A percentile compares a stretch with the other conserved stretches of the same genome.
Evolutionary conservation across 2,113 vertebrate genomes (phyloP).

Genomic region (Gnathonemus longibarbis): DNA sequence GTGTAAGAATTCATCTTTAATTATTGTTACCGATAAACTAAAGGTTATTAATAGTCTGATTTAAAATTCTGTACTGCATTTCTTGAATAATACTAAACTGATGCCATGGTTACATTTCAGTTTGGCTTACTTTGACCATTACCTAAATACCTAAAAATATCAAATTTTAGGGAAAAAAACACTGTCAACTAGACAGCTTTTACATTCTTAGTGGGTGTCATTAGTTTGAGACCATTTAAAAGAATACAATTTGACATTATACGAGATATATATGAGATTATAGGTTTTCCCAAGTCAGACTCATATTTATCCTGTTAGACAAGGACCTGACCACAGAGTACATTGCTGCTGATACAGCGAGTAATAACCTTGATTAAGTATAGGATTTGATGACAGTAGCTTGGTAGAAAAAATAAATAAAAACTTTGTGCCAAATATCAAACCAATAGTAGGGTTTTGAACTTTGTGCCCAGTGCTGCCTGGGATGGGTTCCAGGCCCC

Average conservation of each 20-base stretch:
- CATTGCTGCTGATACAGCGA: background rate
- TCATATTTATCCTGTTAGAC: background rate
- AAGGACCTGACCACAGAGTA: background rate
- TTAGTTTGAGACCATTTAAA: background rate
- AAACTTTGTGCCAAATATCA: background rate
- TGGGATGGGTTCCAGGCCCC: background rate
- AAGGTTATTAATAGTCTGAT: background rate
- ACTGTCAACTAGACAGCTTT: background rate
- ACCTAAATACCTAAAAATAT: background rate
- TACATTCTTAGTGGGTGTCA: background rate
- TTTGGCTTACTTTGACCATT: background rate
- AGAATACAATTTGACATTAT: background rate
- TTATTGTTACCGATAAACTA: background rate
- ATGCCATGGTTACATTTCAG: background rate
- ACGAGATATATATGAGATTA: too few relatives aligned
- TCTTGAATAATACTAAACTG: background rate
- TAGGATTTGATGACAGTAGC: background rate
- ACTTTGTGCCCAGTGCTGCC: background rate
- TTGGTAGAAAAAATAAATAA: background rate
- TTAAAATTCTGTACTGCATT: background rate
- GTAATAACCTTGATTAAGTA: background rate
- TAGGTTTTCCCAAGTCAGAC: background rate
- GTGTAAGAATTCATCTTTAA: background rate
- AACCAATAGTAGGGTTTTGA: background rate
- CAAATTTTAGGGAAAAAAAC: background rate